Evolutionary conservation across 2,113 vertebrate genomes (phyloP).

Genomic region (Scomber japonicus): DNA sequence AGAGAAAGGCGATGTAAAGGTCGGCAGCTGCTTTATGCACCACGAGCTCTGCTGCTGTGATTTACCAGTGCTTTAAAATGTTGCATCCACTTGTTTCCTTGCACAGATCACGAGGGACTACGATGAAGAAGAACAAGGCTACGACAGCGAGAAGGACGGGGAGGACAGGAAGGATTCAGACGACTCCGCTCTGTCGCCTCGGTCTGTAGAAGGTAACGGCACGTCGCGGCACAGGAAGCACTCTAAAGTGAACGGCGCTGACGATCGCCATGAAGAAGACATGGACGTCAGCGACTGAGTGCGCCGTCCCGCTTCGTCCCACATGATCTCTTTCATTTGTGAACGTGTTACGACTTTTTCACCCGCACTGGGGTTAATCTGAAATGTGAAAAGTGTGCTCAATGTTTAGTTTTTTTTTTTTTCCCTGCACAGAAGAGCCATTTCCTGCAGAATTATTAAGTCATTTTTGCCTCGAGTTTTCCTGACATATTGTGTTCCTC

Average conservation of each 20-base stretch:
- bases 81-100: slow-evolving; percentile 3
- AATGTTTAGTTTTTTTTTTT: slow-evolving; percentile 24
- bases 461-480: slow-evolving; percentile 47
- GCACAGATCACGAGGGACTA: slow-evolving; percentile 95
- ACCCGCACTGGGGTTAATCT: slow-evolving; percentile 27
- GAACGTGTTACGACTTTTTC: slow-evolving; percentile 31
- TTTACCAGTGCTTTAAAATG: background rate
- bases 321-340: slow-evolving; percentile 44
- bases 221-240: slow-evolving; percentile 79
- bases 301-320: slow-evolving; percentile 7
- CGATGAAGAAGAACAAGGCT: slow-evolving; percentile 96
- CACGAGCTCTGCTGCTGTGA: background rate
- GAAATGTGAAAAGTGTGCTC: slow-evolving; percentile 67
- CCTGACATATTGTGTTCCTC: slow-evolving; percentile 6
- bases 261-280: slow-evolving; percentile 94
- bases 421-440: background rate
- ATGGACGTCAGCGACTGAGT: slow-evolving; percentile 98
- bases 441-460: slow-evolving; percentile 41
- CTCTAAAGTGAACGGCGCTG: slow-evolving; percentile 92
- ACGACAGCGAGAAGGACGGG: slow-evolving; percentile 95
- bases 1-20: slow-evolving; percentile 95
- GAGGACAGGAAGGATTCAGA: slow-evolving; percentile 86
- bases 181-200: slow-evolving; percentile 81
- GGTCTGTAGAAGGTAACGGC: slow-evolving; percentile 82
- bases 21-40: slow-evolving; percentile 51